Evolutionary conservation across 2,888 invertebrate genomes (phyloP).

Genomic region (Temnothorax rugatulus): DNA sequence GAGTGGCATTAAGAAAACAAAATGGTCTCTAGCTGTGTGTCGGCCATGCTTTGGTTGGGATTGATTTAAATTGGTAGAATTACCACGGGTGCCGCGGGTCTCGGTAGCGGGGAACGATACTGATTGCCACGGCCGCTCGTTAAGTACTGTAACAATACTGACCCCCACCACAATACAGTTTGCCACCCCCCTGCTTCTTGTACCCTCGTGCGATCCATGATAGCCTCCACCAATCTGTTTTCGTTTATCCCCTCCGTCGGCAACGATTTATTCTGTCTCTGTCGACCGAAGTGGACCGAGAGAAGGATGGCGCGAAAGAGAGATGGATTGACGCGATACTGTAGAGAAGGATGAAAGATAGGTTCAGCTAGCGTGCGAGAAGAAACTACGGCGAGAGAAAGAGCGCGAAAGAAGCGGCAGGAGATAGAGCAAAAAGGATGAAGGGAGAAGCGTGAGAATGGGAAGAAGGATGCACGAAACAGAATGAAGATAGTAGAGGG

Average conservation of each 20-base stretch:
- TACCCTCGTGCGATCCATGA: constrained; percentile 62
- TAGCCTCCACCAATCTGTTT: constrained; percentile 69
- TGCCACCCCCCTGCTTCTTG: constrained; percentile 62
- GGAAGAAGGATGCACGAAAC: constrained; percentile 40
- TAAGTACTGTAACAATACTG: constrained; percentile 82
- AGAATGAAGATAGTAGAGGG: constrained; percentile 26
- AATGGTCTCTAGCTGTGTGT: constrained; percentile 79
- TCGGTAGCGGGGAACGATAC: constrained; percentile 75
- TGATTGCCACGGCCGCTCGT: constrained; percentile 83
- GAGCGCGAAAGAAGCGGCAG: background rate
- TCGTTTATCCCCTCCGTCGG: constrained; percentile 63
- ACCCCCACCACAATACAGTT: constrained; percentile 70
- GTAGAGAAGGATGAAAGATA: constrained; percentile 28
- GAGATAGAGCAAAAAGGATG: constrained; percentile 1
- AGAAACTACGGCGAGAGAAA: background rate
- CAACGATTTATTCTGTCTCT: constrained; percentile 31
- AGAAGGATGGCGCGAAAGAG: constrained; percentile 39
- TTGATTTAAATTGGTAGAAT: constrained; percentile 85
- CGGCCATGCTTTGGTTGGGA: constrained; percentile 80
- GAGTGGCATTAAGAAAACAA: constrained; percentile 77
- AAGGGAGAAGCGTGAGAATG: constrained; percentile 49
- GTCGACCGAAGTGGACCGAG: constrained; percentile 16
- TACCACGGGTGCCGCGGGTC: constrained; percentile 73
- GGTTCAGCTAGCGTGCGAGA: constrained; percentile 15
- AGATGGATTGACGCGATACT: constrained; percentile 39